Evolutionary conservation across 2,888 invertebrate species (phyloP).

Genomic region (Polydesmus complanatus): DNA sequence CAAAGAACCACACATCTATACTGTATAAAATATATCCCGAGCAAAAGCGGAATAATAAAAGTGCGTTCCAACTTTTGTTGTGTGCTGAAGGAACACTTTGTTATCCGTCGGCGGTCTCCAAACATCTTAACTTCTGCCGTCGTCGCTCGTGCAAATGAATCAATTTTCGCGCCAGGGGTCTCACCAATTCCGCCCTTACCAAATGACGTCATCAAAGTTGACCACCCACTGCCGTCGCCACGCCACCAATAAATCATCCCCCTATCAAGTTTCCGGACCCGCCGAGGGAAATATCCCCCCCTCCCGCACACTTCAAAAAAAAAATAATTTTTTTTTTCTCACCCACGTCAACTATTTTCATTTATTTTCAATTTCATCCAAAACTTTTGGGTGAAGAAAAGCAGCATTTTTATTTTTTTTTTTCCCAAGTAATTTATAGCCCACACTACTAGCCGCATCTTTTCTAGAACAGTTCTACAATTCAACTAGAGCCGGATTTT

Average conservation of each 20-base stretch:
- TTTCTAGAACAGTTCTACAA: too few species aligned
- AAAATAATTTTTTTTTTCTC: too few species aligned
- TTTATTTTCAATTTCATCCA: too few species aligned
- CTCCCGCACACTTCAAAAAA: too few species aligned
- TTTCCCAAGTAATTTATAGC: too few species aligned
- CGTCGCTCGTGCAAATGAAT: neutral
- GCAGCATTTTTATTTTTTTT: too few species aligned
- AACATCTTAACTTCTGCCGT: conserved; percentile 6
- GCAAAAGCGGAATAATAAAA: neutral
- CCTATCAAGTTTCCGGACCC: neutral
- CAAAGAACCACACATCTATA: too few species aligned
- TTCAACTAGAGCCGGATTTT: too few species aligned
- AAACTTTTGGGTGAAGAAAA: too few species aligned
- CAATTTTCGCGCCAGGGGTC: neutral
- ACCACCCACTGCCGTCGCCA: neutral
- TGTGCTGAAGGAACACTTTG: conserved; percentile 1
- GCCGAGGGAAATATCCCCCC: neutral
- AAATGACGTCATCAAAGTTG: neutral
- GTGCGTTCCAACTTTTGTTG: neutral
- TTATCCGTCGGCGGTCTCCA: conserved; percentile 11
- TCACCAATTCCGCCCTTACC: neutral
- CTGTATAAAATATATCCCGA: too few species aligned
- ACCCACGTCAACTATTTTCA: too few species aligned
- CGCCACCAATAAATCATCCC: neutral
- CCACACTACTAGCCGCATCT: too few species aligned